Evolutionary conservation across 2,797 vertebrate genomes (phyloP), one percentile per base, ranked within the genome.

Genomic region (Diceros bicornis): DNA sequence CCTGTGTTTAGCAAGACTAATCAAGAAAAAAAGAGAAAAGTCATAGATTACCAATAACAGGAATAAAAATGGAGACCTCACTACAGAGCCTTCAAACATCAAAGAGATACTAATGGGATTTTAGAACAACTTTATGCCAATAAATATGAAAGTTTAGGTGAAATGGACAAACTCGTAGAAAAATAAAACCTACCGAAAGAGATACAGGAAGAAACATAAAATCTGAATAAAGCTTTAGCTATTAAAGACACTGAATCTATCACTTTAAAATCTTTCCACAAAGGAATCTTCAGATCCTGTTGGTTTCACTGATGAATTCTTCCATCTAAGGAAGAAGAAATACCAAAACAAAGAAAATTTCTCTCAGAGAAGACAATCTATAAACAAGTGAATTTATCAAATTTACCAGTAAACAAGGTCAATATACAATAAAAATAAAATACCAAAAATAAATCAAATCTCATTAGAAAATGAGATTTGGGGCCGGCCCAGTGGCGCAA

Each of bases 231-330:
- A 47, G 20, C 11, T 89, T 61, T 81, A 62, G 20, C 41, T 47
- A 88, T 88, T 66, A 68, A 92, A 78, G 18, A 95, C 32, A 89
- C 13, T 17, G 16, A 88, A 71, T 93, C 25, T 62, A n/a, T 72
- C 84, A 62, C 52, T 81, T 89, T 52, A 69, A 92, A 96, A 89
- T 69, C 64, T 79, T 74, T 72, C 64, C 64, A 89, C 52, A 81
- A 37, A 85, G 13, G 5, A 32, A 64, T 57, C 25, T 90, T 55
- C 47, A 44, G 37, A 79, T 68, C 29, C 29, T 21, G 17, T 25
- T 86, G 34, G 6, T 62, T 62, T 47, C 32, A 74, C 10, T n/a
- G 21, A 61, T 50, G 17, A 85, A 61, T 44, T 94, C 71, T 77
- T 92, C 68, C 64, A 68, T 7, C 69, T 86, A 92, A 88, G 32